Percentiles rank a stretch among this genome's conserved stretches.
These are phyloP conservation scores for Amphipoea lucens DNA, from an alignment of 2,888 invertebrate species.

Conservation along the genomic window DNA sequence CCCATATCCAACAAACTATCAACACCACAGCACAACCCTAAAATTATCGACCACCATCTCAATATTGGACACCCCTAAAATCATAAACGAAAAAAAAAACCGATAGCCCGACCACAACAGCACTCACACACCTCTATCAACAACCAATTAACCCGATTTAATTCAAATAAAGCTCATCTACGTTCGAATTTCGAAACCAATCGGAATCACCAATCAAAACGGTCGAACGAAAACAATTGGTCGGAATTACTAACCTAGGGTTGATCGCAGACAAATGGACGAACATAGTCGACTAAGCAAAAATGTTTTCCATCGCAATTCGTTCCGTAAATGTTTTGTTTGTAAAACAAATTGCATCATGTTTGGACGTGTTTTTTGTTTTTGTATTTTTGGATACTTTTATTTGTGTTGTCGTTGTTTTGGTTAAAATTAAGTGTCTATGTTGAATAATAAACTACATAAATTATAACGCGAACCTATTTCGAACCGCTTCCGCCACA, in stretches of 20 bases:
- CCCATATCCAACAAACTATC: neutral
- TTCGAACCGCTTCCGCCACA: neutral
- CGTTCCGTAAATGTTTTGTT: conserved; percentile 54
- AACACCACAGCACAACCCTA: neutral
- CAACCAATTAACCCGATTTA: conserved; percentile 52
- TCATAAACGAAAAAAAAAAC: conserved; percentile 10
- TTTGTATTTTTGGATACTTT: conserved; percentile 3
- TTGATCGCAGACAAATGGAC: conserved; percentile 47
- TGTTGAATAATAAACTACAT: conserved; percentile 1
- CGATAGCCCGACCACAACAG: neutral
- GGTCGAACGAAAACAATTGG: conserved; percentile 61
- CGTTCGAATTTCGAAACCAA: conserved; percentile 52
- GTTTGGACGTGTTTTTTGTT: conserved; percentile 15
- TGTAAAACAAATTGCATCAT: conserved; percentile 53
- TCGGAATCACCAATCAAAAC: conserved; percentile 65
- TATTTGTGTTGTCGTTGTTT: conserved; percentile 3
- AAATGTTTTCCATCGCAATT: conserved; percentile 51
- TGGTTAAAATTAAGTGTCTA: conserved; percentile 32
- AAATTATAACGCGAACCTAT: neutral
- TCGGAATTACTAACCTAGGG: conserved; percentile 49
- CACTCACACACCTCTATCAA: conserved; percentile 27
- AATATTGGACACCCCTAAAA: conserved; percentile 9
- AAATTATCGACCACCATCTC: neutral
- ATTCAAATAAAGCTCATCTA: conserved; percentile 58
- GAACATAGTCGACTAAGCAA: conserved; percentile 54